These are phyloP conservation scores for Cephus pulcher DNA, from an alignment of 2,888 invertebrate genomes.

Conservation along the genomic window DNA sequence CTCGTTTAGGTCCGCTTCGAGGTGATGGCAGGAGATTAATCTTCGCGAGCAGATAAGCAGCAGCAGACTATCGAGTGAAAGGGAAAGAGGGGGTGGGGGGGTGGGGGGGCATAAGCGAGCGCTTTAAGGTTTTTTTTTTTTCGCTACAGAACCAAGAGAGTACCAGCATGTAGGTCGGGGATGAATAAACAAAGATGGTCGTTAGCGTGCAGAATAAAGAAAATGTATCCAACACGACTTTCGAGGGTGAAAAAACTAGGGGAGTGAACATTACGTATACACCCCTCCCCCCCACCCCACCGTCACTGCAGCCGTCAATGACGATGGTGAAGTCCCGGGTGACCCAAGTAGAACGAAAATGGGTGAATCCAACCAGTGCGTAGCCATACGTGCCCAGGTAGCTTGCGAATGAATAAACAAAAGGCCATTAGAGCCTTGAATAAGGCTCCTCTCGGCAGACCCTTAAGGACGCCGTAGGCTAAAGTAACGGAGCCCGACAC, in stretches of 20 bases:
- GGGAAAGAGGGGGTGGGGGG: background rate
- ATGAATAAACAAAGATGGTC: background rate
- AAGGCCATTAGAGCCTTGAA: background rate
- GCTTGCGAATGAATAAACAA: background rate
- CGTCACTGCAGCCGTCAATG: background rate
- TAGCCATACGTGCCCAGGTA: background rate
- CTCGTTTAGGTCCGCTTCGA: background rate
- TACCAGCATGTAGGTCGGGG: background rate
- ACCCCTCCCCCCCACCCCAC: too few species aligned
- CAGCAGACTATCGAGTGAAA: background rate
- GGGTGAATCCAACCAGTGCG: background rate
- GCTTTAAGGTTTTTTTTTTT: background rate
- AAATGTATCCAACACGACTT: background rate
- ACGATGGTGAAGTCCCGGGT: background rate
- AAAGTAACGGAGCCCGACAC: background rate
- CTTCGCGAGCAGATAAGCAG: background rate
- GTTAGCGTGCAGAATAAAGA: background rate
- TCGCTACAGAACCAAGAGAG: background rate
- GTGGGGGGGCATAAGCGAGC: background rate
- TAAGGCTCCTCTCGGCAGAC: background rate
- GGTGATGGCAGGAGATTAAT: background rate
- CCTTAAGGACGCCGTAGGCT: background rate
- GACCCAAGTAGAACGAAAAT: background rate
- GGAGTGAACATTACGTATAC: background rate
- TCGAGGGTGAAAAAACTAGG: background rate